These are phyloP conservation scores for Orthosia gracilis DNA, from an alignment of 2,888 invertebrate species.

Conservation along the genomic window DNA sequence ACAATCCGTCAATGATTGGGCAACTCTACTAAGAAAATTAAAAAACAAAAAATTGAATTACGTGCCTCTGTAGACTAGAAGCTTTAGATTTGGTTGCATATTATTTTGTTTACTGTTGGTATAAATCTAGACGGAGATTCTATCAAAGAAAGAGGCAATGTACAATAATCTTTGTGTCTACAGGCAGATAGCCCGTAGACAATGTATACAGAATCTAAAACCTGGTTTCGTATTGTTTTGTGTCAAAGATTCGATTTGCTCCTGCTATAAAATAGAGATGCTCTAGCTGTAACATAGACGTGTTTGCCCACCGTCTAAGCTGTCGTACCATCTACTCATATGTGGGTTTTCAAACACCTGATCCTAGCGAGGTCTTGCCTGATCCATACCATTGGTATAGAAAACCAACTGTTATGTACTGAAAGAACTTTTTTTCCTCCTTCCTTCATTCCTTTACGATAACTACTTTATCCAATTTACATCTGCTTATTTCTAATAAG, in stretches of 20 bases:
- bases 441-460: too few relatives aligned
- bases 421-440: too few relatives aligned
- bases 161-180: neutral
- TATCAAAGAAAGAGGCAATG: neutral
- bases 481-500: too few relatives aligned
- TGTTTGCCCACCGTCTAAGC: too few relatives aligned
- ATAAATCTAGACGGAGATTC: neutral
- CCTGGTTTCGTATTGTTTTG: neutral
- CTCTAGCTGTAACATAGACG: too few relatives aligned
- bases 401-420: too few relatives aligned
- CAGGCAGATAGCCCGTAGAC: neutral
- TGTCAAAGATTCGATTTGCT: neutral
- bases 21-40: neutral
- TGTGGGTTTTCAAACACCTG: too few relatives aligned
- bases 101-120: neutral
- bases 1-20: neutral
- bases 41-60: neutral
- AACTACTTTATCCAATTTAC: too few relatives aligned
- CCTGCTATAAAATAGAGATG: too few relatives aligned
- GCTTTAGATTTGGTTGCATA: neutral
- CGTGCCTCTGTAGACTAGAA: neutral
- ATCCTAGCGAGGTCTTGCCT: too few relatives aligned
- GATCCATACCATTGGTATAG: too few relatives aligned
- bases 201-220: neutral
- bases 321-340: too few relatives aligned